Evolutionary conservation across 2,113 vertebrate genomes (phyloP), one percentile per base, ranked within the genome.

Genomic region (Lutjanus erythropterus): DNA sequence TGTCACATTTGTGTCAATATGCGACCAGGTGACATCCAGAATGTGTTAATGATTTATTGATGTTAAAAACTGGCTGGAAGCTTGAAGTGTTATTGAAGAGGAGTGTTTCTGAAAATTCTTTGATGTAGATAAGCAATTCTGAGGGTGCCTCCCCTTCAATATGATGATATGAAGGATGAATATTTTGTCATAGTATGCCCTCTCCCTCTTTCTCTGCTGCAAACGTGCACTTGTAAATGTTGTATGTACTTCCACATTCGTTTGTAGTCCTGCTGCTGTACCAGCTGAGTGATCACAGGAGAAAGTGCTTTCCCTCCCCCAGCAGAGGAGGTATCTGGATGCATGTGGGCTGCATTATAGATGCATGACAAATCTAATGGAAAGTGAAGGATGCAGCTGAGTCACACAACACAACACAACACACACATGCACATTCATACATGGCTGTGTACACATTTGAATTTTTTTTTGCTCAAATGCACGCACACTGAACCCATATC

Each of bases 361-460:
- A 93, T 88, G 86, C 84, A 87, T 87, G 87, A 89, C 66, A 86
- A 86, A 44, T 37, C 27, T 65, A 84, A 89, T 89, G 72, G 62
- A 84, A 80, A 77, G 61, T 65, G 75, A 91, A 80, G 65, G 78
- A 83, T 83, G 81, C 77, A 90, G 89, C 83, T 89, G 91, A 88
- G 85, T 79, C 76, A 55, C 69, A 55, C 74, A 16, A 41, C 7
- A 76, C 65, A 50, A 37, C 18, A 16, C 44, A 41, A 31, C 70
- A 65, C 35, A 58, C 25, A 14, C 19, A 15, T n/a, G 15, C 21
- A 52, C 37, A 46, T n/a, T 4, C 50, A 69, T 9, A 50, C 66
- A 53, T 16, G 49, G 46, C 8, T 55, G 59, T 42, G 16, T 46
- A 39, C 46, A 44, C n/a, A 41, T 21, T 18, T 5, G 52, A 9